phyloP scores from a whole-genome alignment of 2,113 vertebrate genomes.

The Seriola quinqueradiata region DNA sequence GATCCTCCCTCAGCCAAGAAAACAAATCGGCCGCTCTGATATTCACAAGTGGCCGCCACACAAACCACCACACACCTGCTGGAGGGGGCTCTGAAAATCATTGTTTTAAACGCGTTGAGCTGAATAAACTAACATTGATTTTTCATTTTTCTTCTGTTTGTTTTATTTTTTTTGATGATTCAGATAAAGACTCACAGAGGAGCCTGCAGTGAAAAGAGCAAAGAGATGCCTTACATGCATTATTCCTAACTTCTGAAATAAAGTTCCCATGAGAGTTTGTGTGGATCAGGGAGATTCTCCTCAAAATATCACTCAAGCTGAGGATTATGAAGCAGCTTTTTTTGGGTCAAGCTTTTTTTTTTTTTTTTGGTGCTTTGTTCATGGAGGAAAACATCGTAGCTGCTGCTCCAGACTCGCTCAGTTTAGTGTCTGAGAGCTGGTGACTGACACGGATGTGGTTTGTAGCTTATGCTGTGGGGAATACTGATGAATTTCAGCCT shows the following conservation, averaged over 20 bases:
- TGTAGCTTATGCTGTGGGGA: constrained; percentile 11
- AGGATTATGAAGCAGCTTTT: constrained; percentile 6
- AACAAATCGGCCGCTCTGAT: constrained; percentile 40
- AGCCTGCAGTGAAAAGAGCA: not conserved
- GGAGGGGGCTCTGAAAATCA: not conserved
- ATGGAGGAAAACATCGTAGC: not conserved
- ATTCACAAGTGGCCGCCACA: constrained; percentile 17
- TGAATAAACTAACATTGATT: constrained; percentile 39
- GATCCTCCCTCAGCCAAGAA: constrained; percentile 18
- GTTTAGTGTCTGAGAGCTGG: not conserved
- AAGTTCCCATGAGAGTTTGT: constrained; percentile 20
- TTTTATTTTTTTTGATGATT: constrained; percentile 33
- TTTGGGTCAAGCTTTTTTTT: constrained; percentile 4
- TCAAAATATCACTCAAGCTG: constrained; percentile 3
- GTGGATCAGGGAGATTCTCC: constrained; percentile 5
- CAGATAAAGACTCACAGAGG: constrained; percentile 45
- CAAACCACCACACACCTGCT: constrained; percentile 14
- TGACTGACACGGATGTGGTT: constrained; percentile 25
- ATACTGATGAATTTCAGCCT: not conserved
- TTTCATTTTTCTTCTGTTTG: not conserved
- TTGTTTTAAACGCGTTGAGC: constrained; percentile 17
- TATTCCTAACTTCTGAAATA: constrained; percentile 19
- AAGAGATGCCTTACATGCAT: constrained; percentile 29
- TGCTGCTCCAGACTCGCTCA: constrained; percentile 5
- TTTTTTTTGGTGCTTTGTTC: constrained; percentile 25